These are phyloP conservation scores for Hypselothyrea guttata DNA, from an alignment of 2,888 invertebrate species.

Conservation along the genomic window DNA sequence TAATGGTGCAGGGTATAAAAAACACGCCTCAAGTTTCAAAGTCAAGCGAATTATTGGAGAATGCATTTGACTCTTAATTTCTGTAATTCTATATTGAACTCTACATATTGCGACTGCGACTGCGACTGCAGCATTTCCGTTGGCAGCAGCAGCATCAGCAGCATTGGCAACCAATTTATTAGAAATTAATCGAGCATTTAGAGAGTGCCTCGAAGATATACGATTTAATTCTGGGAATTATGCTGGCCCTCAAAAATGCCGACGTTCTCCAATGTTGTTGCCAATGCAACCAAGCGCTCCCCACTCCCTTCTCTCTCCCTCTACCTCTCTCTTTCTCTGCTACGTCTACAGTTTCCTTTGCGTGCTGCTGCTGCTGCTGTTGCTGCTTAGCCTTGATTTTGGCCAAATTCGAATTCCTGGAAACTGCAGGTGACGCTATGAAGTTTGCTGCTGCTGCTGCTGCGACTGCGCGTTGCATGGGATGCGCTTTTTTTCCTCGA, in stretches of 20 bases:
- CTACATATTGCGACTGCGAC: constrained; percentile 13
- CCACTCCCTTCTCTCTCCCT: neutral
- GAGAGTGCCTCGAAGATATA: constrained; percentile 70
- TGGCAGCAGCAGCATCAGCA: constrained; percentile 25
- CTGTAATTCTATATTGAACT: constrained; percentile 57
- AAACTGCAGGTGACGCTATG: constrained; percentile 78
- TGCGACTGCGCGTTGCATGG: constrained; percentile 70
- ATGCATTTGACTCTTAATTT: constrained; percentile 61
- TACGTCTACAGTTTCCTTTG: constrained; percentile 7
- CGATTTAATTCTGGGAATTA: constrained; percentile 81
- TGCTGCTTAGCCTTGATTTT: constrained; percentile 27
- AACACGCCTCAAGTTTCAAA: constrained; percentile 68
- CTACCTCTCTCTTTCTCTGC: neutral
- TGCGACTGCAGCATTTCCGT: constrained; percentile 61
- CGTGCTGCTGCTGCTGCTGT: constrained; percentile 3
- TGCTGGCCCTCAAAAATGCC: constrained; percentile 61
- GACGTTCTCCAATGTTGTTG: constrained; percentile 23
- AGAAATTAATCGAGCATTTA: constrained; percentile 79
- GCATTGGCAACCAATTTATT: constrained; percentile 66
- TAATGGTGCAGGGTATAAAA: no score
- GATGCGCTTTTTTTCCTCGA: constrained; percentile 81
- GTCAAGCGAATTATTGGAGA: constrained; percentile 29
- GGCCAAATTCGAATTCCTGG: constrained; percentile 65
- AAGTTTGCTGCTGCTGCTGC: constrained; percentile 29
- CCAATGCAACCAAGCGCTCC: constrained; percentile 50